A percentile compares a stretch with the other conserved stretches of the same genome.
phyloP scores from a whole-genome alignment of 2,888 invertebrate genomes.

The Eristalis arbustorum region DNA sequence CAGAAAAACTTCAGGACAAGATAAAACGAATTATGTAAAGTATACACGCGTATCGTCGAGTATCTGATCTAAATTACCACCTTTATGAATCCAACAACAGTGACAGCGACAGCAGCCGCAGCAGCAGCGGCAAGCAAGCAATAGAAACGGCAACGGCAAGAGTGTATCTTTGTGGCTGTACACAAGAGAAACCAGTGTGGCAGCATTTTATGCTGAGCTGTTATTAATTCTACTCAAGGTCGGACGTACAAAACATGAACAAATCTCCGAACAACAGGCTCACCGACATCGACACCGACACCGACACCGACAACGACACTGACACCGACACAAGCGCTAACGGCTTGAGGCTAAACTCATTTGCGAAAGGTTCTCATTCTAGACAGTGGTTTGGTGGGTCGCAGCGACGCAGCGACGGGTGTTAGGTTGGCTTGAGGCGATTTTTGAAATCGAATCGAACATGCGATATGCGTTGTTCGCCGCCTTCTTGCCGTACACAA shows the following conservation, averaged over 20 bases:
- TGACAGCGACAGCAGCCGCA: neutral
- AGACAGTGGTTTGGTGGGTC: slow-evolving; percentile 2
- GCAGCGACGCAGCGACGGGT: neutral
- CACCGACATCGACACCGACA: neutral
- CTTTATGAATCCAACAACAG: slow-evolving; percentile 9
- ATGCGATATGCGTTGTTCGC: slow-evolving; percentile 30
- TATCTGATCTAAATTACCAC: slow-evolving; percentile 63
- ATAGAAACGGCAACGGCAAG: neutral
- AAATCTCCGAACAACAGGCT: slow-evolving; percentile 33
- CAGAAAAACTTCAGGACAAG: neutral
- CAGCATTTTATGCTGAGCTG: slow-evolving; percentile 66
- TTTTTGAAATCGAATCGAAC: slow-evolving; percentile 46
- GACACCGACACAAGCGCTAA: neutral
- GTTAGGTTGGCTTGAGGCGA: slow-evolving; percentile 11
- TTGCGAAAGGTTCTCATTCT: slow-evolving; percentile 39
- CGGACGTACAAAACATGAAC: slow-evolving; percentile 42
- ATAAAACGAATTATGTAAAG: slow-evolving; percentile 55
- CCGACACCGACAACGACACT: neutral
- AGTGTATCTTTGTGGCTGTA: neutral
- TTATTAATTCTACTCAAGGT: slow-evolving; percentile 67
- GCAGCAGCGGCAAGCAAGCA: too few species aligned
- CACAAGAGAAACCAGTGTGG: slow-evolving; percentile 55
- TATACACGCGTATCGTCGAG: slow-evolving; percentile 60
- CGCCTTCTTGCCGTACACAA: slow-evolving; percentile 49
- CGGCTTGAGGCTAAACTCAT: slow-evolving; percentile 8